These are phyloP conservation scores for Pipra filicauda DNA, from an alignment of 2,113 vertebrate genomes.

Conservation along the genomic window DNA sequence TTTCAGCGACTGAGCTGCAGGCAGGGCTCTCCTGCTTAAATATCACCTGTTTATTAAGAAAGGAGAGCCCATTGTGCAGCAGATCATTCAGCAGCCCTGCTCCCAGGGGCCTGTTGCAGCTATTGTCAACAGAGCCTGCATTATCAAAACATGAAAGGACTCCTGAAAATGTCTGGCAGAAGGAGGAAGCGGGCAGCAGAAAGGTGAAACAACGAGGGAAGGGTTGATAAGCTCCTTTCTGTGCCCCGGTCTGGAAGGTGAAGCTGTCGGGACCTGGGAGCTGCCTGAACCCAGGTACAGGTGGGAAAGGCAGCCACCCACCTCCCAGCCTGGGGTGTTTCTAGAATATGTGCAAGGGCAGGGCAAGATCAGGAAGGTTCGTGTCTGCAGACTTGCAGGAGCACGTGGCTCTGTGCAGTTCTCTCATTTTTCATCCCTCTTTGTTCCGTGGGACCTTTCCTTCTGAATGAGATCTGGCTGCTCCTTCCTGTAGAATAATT, in stretches of 20 bases:
- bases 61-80: not conserved
- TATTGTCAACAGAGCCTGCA: not conserved
- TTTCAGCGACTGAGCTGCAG: not conserved
- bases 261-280: not conserved
- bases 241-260: not conserved
- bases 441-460: not conserved
- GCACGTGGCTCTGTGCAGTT: not conserved
- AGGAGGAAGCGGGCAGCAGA: not conserved
- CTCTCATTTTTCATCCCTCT: not conserved
- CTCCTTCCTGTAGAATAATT: not conserved
- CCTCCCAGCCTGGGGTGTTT: not conserved
- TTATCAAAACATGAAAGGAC: not conserved
- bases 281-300: not conserved
- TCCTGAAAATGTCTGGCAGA: not conserved
- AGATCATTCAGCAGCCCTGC: not conserved
- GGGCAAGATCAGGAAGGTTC: not conserved
- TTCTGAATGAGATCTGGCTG: fast-evolving
- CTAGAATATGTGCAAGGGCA: not conserved
- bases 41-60: not conserved
- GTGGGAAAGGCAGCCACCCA: not conserved
- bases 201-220: not conserved
- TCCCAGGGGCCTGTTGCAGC: not conserved
- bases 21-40: not conserved
- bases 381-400: not conserved
- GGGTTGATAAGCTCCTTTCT: not conserved